phyloP scores from a whole-genome alignment of 2,888 invertebrate genomes.

The Crepidodera aurea region DNA sequence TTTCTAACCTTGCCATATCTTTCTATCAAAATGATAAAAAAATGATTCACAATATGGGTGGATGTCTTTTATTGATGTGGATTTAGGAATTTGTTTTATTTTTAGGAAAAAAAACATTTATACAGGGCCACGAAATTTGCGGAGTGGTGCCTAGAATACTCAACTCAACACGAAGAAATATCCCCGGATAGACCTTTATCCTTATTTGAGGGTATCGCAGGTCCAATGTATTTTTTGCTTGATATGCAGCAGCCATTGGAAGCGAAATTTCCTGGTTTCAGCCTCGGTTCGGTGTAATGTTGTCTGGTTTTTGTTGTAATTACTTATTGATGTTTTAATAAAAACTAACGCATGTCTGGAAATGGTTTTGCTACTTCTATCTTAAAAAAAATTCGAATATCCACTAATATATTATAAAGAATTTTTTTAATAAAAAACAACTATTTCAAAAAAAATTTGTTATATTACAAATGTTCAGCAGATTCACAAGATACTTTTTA shows the following conservation, averaged over 20 bases:
- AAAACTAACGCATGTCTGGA: background rate
- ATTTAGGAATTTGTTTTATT: constrained; percentile 23
- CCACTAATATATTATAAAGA: no score
- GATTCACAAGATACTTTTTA: constrained; percentile 11
- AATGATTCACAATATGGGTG: no score
- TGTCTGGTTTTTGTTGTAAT: background rate
- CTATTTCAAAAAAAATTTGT: constrained; percentile 21
- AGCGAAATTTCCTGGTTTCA: constrained; percentile 79
- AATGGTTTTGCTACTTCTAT: no score
- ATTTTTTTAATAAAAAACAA: no score
- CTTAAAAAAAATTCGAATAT: no score
- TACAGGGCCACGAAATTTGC: constrained; percentile 82
- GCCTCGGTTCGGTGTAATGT: constrained; percentile 47
- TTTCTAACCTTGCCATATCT: no score
- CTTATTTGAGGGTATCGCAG: constrained; percentile 84
- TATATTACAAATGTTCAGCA: constrained; percentile 34
- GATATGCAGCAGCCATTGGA: constrained; percentile 71
- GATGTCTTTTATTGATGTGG: background rate
- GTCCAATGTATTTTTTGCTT: constrained; percentile 77
- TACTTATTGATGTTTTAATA: constrained; percentile 3
- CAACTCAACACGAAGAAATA: constrained; percentile 71
- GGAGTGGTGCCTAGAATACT: constrained; percentile 81
- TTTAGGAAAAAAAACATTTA: constrained; percentile 73
- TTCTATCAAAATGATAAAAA: no score
- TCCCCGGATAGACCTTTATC: constrained; percentile 83